Evolutionary conservation across 2,888 invertebrate genomes (phyloP), one percentile per base, ranked within the genome.

Genomic region (Catocala nupta): DNA sequence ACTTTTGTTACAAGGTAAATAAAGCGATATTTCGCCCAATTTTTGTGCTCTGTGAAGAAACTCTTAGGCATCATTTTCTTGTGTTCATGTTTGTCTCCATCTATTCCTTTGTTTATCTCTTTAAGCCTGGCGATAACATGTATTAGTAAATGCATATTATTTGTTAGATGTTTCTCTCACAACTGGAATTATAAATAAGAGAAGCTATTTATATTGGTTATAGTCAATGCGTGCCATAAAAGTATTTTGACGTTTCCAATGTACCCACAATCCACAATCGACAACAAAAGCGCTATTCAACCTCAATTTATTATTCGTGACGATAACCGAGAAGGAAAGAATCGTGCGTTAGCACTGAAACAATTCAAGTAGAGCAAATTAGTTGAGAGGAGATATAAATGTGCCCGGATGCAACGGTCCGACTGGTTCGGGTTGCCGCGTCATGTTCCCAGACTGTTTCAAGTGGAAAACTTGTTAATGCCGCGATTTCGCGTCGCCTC

Each of bases 401-500:
- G 59, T 59, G 59, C 59, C 59, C 55, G 57, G 53, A 65, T 73
- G 57, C 58, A 49, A 68, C 34, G 58, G 48, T 65, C 57, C 16
- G 65, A 65, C 57, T 60, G 62, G 62, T 69, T 50, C 57, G 57
- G 65, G 59, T 54, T 69, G 48, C 52, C 36, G 55, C 48, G 42
- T 45, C 55, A 55, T 69, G 70, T 71, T 73, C 39, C 48, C 55
- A 63, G 70, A 59, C 70, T 66, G 54, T 70, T 70, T 53, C 61
- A 73, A 72, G 63, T 66, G 61, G 73, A 70, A 73, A 73, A 70
- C 61, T 73, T 73, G 73, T 71, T 61, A 73, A 73, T 59, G 58
- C 62, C 63, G 61, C 73, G 60, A 61, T 65, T 72, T 65, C 25
- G 56, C 59, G 55, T 55, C 56, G 59, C 70, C 65, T 66, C 51